Conservation (phyloP, 2,888 invertebrate genomes). For the Disparrhopalites patrizii region DNA sequence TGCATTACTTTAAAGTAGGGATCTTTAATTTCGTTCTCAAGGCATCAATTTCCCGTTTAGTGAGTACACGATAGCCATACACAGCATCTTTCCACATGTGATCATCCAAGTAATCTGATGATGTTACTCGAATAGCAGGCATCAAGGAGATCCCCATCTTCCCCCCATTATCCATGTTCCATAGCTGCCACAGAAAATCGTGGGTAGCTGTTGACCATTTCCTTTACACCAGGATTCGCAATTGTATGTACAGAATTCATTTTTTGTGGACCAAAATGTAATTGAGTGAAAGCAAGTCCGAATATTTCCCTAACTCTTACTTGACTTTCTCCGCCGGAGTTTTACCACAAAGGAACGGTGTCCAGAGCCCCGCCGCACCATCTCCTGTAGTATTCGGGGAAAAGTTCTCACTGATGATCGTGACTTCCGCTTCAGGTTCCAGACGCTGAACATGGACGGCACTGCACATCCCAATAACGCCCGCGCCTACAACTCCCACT, state of each 20-base stretch:
- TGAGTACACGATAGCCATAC: constrained; percentile 49
- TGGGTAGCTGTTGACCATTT: constrained; percentile 45
- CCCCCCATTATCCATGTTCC: constrained; percentile 42
- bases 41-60: constrained; percentile 45
- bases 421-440: constrained; percentile 58
- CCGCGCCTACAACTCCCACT: constrained; percentile 70
- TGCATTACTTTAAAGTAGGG: not conserved
- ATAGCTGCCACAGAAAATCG: constrained; percentile 39
- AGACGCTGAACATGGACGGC: constrained; percentile 65
- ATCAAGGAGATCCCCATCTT: constrained; percentile 44
- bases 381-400: constrained; percentile 72
- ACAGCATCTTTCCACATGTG: constrained; percentile 50
- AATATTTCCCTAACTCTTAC: constrained; percentile 1
- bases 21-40: constrained; percentile 37
- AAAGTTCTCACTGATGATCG: constrained; percentile 63
- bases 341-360: constrained; percentile 60
- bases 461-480: constrained; percentile 67
- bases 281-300: not conserved
- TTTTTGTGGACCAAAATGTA: not conserved
- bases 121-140: constrained; percentile 34
- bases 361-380: constrained; percentile 73
- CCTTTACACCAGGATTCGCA: constrained; percentile 32
- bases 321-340: constrained; percentile 53
- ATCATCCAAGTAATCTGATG: constrained; percentile 30
- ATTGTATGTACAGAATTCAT: too few species aligned